phyloP scores from a whole-genome alignment of 2,113 vertebrate genomes.

The Lanius collurio region DNA sequence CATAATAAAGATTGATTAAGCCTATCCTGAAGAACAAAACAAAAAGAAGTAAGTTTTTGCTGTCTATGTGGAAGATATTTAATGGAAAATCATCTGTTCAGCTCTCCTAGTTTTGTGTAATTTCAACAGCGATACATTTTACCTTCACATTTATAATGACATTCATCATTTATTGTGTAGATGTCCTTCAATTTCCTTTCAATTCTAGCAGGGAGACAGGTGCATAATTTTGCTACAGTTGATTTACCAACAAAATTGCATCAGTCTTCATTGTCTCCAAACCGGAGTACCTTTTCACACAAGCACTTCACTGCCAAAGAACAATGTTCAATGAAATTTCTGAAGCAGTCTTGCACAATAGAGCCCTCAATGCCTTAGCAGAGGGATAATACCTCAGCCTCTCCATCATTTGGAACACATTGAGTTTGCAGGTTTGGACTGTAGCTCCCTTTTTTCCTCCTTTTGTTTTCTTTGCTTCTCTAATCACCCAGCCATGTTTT shows the following conservation, averaged over 20 bases:
- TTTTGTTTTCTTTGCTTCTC: not conserved
- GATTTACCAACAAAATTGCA: slow-evolving; percentile 43
- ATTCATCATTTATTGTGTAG: not conserved
- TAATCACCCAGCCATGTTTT: not conserved
- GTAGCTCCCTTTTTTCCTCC: not conserved
- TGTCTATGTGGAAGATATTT: not conserved
- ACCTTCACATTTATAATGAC: not conserved
- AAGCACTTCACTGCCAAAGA: not conserved
- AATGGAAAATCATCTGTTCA: not conserved
- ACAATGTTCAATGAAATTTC: not conserved
- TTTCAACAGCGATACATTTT: not conserved
- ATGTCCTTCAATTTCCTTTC: slow-evolving; percentile 6
- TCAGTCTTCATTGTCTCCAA: not conserved
- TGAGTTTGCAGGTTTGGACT: not conserved
- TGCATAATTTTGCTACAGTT: slow-evolving; percentile 12
- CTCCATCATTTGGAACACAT: not conserved
- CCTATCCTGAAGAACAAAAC: not conserved
- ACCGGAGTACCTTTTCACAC: not conserved
- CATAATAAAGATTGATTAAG: not conserved
- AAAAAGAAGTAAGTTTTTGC: not conserved
- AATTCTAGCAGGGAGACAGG: not conserved
- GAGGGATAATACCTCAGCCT: not conserved
- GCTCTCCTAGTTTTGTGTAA: not conserved
- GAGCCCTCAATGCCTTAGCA: not conserved
- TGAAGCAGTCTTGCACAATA: not conserved